A percentile compares a stretch with the other conserved stretches of the same genome.
Evolutionary conservation across 2,888 invertebrate genomes (phyloP).

Genomic region (Acanthosepion pharaonis): DNA sequence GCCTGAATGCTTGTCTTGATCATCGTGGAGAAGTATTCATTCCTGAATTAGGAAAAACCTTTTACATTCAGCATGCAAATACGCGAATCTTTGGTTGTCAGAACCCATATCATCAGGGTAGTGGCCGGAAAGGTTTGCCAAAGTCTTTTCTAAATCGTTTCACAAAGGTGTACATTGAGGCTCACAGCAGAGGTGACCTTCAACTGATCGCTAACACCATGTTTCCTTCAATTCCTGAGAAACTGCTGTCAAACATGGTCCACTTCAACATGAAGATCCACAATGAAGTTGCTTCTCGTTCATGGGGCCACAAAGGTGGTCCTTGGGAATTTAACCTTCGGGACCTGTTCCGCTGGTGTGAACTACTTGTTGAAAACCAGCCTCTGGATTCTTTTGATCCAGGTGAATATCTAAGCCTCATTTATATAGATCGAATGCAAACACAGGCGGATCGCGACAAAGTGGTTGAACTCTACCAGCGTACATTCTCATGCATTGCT

Average conservation of each 20-base stretch:
- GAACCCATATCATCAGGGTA: constrained; percentile 96
- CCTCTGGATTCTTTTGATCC: constrained; percentile 74
- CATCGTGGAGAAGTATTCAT: constrained; percentile 96
- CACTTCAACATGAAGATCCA: constrained; percentile 81
- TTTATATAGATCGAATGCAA: constrained; percentile 92
- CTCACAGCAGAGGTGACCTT: constrained; percentile 80
- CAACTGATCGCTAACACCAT: constrained; percentile 80
- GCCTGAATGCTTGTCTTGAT: constrained; percentile 97
- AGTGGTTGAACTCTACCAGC: constrained; percentile 69
- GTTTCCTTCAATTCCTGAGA: constrained; percentile 79
- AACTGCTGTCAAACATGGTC: constrained; percentile 83
- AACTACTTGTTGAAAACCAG: constrained; percentile 78
- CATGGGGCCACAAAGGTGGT: constrained; percentile 87
- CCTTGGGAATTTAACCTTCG: constrained; percentile 98
- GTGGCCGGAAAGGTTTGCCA: constrained; percentile 94
- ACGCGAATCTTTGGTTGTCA: constrained; percentile 97
- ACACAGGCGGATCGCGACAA: constrained; percentile 84
- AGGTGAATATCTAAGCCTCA: constrained; percentile 80
- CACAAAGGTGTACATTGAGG: constrained; percentile 82
- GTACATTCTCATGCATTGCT: constrained; percentile 76
- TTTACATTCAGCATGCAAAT: constrained; percentile 81
- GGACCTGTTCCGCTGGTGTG: constrained; percentile 94
- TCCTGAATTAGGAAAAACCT: constrained; percentile 92
- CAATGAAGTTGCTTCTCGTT: not conserved
- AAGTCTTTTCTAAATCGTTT: constrained; percentile 97